Evolutionary conservation across 2,888 invertebrate species (phyloP).

Genomic region (Leptinotarsa juncta): DNA sequence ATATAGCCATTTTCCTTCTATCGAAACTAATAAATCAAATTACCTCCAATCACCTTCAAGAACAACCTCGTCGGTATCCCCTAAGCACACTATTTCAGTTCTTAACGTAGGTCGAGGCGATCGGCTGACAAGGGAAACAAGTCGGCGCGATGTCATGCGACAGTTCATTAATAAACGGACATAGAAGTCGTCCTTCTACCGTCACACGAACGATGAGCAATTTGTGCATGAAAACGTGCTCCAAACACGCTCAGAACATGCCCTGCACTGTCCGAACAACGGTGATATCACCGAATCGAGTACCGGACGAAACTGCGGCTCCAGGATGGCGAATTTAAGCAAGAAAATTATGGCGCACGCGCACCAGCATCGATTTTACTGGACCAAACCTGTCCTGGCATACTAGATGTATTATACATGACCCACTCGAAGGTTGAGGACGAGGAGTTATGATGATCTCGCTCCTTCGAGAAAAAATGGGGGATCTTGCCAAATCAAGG

Average conservation of each 20-base stretch:
- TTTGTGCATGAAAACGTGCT: conserved; percentile 21
- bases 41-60: conserved; percentile 17
- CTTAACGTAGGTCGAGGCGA: conserved; percentile 22
- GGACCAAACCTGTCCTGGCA: conserved; percentile 63
- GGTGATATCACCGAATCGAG: conserved; percentile 41
- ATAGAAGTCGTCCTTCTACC: conserved; percentile 4
- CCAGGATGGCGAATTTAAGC: conserved; percentile 57
- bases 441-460: conserved; percentile 45
- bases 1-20: neutral
- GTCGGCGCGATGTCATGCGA: neutral
- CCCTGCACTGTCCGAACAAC: conserved; percentile 27
- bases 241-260: conserved; percentile 33
- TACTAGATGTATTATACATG: conserved; percentile 64
- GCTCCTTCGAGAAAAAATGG: conserved; percentile 26
- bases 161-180: conserved; percentile 17
- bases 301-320: conserved; percentile 58
- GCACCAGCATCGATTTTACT: conserved; percentile 62
- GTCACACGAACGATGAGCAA: conserved; percentile 11
- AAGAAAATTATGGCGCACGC: conserved; percentile 56
- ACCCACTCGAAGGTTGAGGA: conserved; percentile 56
- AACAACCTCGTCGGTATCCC: conserved; percentile 9
- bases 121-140: conserved; percentile 14
- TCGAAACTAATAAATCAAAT: conserved; percentile 11
- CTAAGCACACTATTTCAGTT: conserved; percentile 14
- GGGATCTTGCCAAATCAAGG: conserved; percentile 32